Evolutionary conservation across 2,888 invertebrate genomes (phyloP), one percentile per base, ranked within the genome.

Genomic region (Anthophora plumipes): DNA sequence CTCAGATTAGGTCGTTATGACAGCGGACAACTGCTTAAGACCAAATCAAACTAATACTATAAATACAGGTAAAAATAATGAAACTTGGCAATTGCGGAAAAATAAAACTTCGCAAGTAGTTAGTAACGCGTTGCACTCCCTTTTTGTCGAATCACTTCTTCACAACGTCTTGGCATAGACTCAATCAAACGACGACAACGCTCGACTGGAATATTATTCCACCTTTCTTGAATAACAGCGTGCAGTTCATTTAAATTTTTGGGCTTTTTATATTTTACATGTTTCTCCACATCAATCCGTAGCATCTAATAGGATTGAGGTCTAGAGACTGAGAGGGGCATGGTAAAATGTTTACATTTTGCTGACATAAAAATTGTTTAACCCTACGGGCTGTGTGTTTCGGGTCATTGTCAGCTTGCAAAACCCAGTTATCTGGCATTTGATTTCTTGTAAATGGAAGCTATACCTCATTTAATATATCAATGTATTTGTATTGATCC

Each of bases 261-360:
- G 25, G 37, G n/a, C n/a, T 37, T 57, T 37, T 39, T 57, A 7
- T n/a, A 14, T 57, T 57, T 57, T 17, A 54, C n/a, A n/a, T 55
- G 14, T 55, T 41, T 41, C 9, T 52, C 17, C 20, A 39, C n/a
- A 50, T 66, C 17, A 39, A 43, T 50, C 46, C 31, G 9, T 31
- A 63, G 48, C 46, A 25, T 63, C 43, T 48, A 20, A 43, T 60
- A 9, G n/a, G 9, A n/a, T 48, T 63, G 17, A 48, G 63, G n/a
- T 70, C 39, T 25, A 61, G 22, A 41, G 50, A 39, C 61, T 61
- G 22, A n/a, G 52, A 43, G n/a, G 61, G 70, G 52, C 50, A 70
- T 39, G 17, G 22, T 6, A 70, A 46, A 17, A 70, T n/a, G 17
- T 41, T 25, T 41, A 61, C 12, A 14, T 52, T 59, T 20, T 48